A percentile compares a stretch with the other conserved stretches of the same genome.
Conservation (phyloP, 2,888 invertebrate genomes). For the Pyrrhia umbra region DNA sequence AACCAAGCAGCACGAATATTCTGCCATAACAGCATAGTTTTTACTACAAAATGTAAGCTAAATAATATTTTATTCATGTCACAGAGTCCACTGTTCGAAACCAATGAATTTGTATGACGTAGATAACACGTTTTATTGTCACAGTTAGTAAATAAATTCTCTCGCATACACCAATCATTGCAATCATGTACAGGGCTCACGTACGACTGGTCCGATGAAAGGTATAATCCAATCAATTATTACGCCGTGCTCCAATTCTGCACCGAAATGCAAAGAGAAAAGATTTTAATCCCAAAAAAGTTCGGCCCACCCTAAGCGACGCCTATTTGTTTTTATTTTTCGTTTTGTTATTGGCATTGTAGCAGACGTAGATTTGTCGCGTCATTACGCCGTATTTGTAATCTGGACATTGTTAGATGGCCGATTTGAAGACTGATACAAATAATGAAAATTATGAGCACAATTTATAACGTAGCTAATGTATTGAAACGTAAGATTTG, state of each 20-base stretch:
- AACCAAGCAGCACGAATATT: slow-evolving; percentile 7
- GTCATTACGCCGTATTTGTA: slow-evolving; percentile 47
- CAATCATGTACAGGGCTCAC: slow-evolving; percentile 86
- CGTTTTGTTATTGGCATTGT: slow-evolving; percentile 28
- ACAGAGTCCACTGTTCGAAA: slow-evolving; percentile 66
- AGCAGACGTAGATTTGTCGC: slow-evolving; percentile 39
- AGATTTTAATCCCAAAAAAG: slow-evolving; percentile 73
- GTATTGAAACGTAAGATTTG: slow-evolving; percentile 30
- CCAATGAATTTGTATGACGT: slow-evolving; percentile 80
- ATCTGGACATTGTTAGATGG: slow-evolving; percentile 43
- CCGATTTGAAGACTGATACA: slow-evolving; percentile 33
- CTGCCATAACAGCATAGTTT: slow-evolving; percentile 58
- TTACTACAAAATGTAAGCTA: slow-evolving; percentile 29
- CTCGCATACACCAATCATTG: slow-evolving; percentile 81
- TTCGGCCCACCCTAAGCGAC: slow-evolving; percentile 28
- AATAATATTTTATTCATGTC: slow-evolving; percentile 22
- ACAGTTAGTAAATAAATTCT: slow-evolving; percentile 83
- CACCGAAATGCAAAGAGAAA: slow-evolving; percentile 77
- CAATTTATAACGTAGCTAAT: slow-evolving; percentile 34
- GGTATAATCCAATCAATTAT: slow-evolving; percentile 89
- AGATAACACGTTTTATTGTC: slow-evolving; percentile 83
- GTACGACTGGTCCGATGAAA: slow-evolving; percentile 77
- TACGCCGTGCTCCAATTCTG: slow-evolving; percentile 81
- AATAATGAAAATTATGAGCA: slow-evolving; percentile 30
- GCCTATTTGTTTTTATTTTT: slow-evolving; percentile 20